These are phyloP conservation scores for Agrilus planipennis DNA, from an alignment of 1,140 invertebrate species.

Conservation along the genomic window DNA sequence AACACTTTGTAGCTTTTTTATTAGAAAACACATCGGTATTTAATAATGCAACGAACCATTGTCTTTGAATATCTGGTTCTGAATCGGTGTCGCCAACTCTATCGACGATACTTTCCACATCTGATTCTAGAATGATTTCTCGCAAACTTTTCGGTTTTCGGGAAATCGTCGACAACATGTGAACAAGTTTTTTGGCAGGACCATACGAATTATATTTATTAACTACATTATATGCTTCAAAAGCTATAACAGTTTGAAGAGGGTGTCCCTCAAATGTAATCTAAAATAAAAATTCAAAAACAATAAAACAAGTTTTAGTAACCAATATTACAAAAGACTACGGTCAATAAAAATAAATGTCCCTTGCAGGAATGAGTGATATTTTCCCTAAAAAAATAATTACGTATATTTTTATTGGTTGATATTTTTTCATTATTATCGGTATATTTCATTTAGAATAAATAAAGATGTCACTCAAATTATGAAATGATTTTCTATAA, in stretches of 20 bases:
- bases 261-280: not conserved
- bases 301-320: too few species aligned
- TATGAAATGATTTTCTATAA: too few species aligned
- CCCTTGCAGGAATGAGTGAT: too few species aligned
- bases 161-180: conserved; percentile 22
- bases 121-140: conserved; percentile 22
- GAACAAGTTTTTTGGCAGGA: conserved; percentile 21
- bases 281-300: too few species aligned
- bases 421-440: not conserved
- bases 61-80: conserved; percentile 18
- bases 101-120: conserved; percentile 19
- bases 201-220: conserved; percentile 25
- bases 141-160: conserved; percentile 26
- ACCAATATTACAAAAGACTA: too few species aligned
- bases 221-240: conserved; percentile 21
- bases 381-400: too few species aligned
- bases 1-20: conserved; percentile 18
- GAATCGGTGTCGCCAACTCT: conserved; percentile 21
- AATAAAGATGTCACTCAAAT: too few species aligned
- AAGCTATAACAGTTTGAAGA: conserved; percentile 22
- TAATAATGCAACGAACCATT: conserved; percentile 26
- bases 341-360: too few species aligned
- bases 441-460: not conserved
- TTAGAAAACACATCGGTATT: conserved; percentile 22
- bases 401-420: too few species aligned